Base-by-base conservation (phyloP, 2,888 invertebrate species). In the Microplitis deprimator region DNA sequence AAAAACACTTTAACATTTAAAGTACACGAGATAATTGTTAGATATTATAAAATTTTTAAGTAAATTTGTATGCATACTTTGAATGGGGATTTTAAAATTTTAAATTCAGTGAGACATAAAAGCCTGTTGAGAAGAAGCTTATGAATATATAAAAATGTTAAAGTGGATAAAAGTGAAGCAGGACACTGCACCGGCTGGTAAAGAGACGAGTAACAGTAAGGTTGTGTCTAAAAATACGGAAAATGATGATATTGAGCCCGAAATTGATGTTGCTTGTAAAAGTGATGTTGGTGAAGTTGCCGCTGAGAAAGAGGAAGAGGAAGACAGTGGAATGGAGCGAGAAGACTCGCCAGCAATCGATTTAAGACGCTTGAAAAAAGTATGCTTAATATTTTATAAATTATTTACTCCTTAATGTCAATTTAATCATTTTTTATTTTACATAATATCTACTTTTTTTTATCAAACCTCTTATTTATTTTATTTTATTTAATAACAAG, bases 101-200 rank as follows among this genome's bases (percentile, higher is more conserved):
- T 29, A 4, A 29, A 29, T 29, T 29, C 29, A 29, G 29, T 29
- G 29, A 29, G 29, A 29, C 29, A 29, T 29, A 29, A 29, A 29
- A 29, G 29, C 29, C 29, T 29, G 29, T 29, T 50, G 8, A 50
- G 13, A 50, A 50, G 50, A 13, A 50, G 50, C 50, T 50, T 50
- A 50, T 50, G 50, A 50, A 50, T 50, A 50, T 8, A 50, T 50
- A 50, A 86, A 84, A 76, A 89, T 89, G 89, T 84, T 89, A 78
- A 89, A 89, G 89, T 89, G 89, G 89, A 89, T 89, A 76, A 89
- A 89, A 84, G 89, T 88, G 64, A 86, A 88, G 41, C 88, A 89
- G 82, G 88, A 87, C 82, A 82, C 83, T 77, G 68, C 82, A n/a
- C 68, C 77, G 78, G 79, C 73, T 7, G 79, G 74, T 40, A 50